phyloP scores from a whole-genome alignment of 2,797 vertebrate species.

The Orestias chungarensis region DNA sequence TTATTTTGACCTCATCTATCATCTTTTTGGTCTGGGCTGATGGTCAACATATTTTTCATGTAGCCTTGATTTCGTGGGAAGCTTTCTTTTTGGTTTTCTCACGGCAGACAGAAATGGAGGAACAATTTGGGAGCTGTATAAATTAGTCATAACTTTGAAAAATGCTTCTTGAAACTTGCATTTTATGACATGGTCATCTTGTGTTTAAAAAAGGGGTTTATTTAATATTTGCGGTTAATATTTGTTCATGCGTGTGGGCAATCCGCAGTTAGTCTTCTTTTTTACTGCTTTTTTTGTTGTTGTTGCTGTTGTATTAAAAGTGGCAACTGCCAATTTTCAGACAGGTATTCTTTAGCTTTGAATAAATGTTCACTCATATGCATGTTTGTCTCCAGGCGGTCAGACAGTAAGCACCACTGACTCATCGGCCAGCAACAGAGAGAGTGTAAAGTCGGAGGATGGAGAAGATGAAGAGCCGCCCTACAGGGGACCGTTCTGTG shows the following conservation, averaged over 20 bases:
- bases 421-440: conserved; percentile 96
- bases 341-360: background rate
- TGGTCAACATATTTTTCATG: conserved; percentile 20
- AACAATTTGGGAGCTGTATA: background rate
- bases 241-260: conserved; percentile 7
- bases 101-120: background rate
- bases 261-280: background rate
- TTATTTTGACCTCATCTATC: conserved; percentile 3
- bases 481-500: conserved; percentile 96
- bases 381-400: conserved; percentile 83
- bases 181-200: background rate
- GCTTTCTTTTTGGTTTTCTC: conserved; percentile 6
- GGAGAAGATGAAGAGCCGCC: conserved; percentile 96
- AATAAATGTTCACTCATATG: background rate
- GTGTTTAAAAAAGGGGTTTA: conserved; percentile 7
- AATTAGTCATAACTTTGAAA: background rate
- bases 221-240: conserved; percentile 1
- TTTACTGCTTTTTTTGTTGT: background rate
- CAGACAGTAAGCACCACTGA: conserved; percentile 98
- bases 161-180: background rate
- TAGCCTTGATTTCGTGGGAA: conserved; percentile 52
- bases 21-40: background rate
- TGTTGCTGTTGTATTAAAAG: background rate
- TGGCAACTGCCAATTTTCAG: background rate
- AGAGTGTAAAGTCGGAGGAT: conserved; percentile 98